Percentiles rank a stretch among this genome's conserved stretches.
Conservation (phyloP, 2,113 vertebrate genomes). For the Charadrius vociferus region DNA sequence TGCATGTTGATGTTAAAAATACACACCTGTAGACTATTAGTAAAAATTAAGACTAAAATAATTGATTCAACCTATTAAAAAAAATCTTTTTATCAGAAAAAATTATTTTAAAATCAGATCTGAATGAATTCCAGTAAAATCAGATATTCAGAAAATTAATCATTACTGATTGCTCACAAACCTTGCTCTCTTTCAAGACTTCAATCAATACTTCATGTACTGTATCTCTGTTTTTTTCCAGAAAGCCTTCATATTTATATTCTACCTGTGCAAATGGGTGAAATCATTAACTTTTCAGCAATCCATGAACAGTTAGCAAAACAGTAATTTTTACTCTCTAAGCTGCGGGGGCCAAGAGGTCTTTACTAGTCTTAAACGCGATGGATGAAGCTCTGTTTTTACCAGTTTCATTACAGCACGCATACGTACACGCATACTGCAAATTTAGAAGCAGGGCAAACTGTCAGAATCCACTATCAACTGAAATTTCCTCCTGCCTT, state of each 20-base stretch:
- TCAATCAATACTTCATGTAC: conserved; percentile 91
- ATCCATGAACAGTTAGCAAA: background rate
- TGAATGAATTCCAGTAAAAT: background rate
- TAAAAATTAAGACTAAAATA: background rate
- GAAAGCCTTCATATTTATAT: conserved; percentile 92
- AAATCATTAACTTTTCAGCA: background rate
- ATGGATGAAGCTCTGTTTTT: background rate
- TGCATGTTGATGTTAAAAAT: background rate
- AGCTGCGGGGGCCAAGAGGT: background rate
- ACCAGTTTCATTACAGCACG: background rate
- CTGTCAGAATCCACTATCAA: background rate
- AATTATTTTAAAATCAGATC: background rate
- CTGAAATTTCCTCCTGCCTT: background rate
- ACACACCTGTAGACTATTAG: background rate
- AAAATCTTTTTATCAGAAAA: background rate
- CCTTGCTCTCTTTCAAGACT: conserved; percentile 88
- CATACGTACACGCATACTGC: background rate
- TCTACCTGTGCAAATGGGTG: conserved; percentile 83
- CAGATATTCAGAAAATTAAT: background rate
- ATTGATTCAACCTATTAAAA: background rate
- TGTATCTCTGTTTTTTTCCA: conserved; percentile 96
- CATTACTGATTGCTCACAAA: conserved; percentile 60
- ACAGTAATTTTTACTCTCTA: background rate
- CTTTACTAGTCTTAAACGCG: background rate
- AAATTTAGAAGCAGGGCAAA: background rate